phyloP scores from a whole-genome alignment of 1,140 invertebrate species.

The Coelopa frigida region DNA sequence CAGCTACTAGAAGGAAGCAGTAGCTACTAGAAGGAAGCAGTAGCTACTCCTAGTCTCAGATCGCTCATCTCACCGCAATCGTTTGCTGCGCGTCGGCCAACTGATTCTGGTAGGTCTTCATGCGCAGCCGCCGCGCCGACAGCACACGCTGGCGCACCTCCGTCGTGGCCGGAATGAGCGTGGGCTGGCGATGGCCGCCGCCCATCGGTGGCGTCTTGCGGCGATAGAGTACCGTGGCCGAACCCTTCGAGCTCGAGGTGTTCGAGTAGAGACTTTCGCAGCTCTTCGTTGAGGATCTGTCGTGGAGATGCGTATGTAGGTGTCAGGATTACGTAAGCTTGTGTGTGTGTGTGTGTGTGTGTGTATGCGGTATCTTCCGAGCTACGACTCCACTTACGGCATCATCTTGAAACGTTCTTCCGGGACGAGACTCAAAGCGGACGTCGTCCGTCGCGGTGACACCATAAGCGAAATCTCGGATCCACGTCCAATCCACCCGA shows the following conservation, averaged over 20 bases:
- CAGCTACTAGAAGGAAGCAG: too few species aligned
- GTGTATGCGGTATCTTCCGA: too few species aligned
- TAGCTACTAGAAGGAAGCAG: too few species aligned
- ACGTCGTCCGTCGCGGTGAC: constrained; percentile 11
- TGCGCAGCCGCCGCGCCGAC: constrained; percentile 65
- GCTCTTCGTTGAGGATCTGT: constrained; percentile 31
- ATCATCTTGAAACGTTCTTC: constrained; percentile 7
- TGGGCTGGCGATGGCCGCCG: constrained; percentile 17
- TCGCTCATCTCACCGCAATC: constrained; percentile 61
- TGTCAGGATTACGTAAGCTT: background rate
- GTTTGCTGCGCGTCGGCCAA: constrained; percentile 69
- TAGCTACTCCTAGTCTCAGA: too few species aligned
- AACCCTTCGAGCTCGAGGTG: constrained; percentile 35
- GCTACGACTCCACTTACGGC: constrained; percentile 10
- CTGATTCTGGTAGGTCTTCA: constrained; percentile 71
- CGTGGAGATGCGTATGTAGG: background rate
- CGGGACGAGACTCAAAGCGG: constrained; percentile 5
- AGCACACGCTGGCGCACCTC: constrained; percentile 60
- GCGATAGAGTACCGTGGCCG: constrained; percentile 32
- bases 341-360: too few species aligned
- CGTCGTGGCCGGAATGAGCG: constrained; percentile 20
- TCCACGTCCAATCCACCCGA: too few species aligned
- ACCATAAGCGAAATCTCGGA: constrained; percentile 7
- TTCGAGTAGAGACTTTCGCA: constrained; percentile 40
- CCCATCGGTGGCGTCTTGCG: constrained; percentile 17